Evolutionary conservation across 2,113 vertebrate species (phyloP), one percentile per base, ranked within the genome.

Genomic region (Caloenas nicobarica): DNA sequence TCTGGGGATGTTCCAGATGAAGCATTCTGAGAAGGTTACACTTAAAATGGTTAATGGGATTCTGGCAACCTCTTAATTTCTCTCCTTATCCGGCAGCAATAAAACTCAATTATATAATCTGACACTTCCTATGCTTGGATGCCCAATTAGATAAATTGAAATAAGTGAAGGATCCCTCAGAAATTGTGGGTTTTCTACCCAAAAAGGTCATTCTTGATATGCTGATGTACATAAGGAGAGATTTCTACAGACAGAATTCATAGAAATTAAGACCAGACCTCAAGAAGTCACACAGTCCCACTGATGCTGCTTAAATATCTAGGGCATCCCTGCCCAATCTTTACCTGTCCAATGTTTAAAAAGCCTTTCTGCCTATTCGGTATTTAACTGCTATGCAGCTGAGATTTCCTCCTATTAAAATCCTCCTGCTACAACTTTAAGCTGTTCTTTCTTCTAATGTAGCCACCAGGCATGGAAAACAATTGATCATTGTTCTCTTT

Each of bases 91-190:
- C 48, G 40, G 88, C 61, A 96, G 90, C 65, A 96, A 80, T 82
- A 93, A 97, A 93, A 64, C 71, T 86, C 95, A 48, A 57, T 88
- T 93, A 93, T 77, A 95, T 50, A 86, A 96, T 95, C 56, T 92
- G 95, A 94, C 72, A 88, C 38, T 73, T 80, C 77, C 93, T 96
- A 68, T 93, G 61, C 84, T 74, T 69, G 24, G 54, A 62, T 90
- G 65, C 60, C 38, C 76, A 64, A 50, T 86, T 65, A 91, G 74
- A 93, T 70, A 58, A 89, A 81, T 31, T 2, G 7, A 91, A 97
- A 26, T 73, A 95, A 89, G 51, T 60, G 44, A 93, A 83, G 29
- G 70, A 89, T 72, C 92, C 21, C 26, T 91, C 34, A 36, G 54
- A 97, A 96, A 95, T 77, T 56, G 14, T 66, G 34, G 17, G 13